These are phyloP conservation scores for Musca vetustissima DNA, from an alignment of 1,140 invertebrate species.

Conservation along the genomic window DNA sequence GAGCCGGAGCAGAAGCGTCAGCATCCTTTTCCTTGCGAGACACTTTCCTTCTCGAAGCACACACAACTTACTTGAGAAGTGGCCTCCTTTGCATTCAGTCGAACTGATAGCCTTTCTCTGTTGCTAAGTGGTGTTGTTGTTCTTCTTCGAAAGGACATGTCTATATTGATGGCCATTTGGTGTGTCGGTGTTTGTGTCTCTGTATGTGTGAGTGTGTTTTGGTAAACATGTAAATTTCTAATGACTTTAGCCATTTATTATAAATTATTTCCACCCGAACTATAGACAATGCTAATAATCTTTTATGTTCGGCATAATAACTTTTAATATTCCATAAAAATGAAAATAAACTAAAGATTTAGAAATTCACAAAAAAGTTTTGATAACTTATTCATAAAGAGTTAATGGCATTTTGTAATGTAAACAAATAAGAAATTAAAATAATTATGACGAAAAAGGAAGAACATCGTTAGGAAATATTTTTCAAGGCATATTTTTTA, in stretches of 20 bases:
- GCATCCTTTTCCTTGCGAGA: not conserved
- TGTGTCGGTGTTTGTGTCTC: too few relatives aligned
- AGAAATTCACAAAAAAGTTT: not conserved
- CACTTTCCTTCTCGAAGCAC: not conserved
- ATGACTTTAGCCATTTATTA: constrained; percentile 18
- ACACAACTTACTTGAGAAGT: not conserved
- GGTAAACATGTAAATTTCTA: not conserved
- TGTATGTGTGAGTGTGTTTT: too few relatives aligned
- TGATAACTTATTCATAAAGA: not conserved
- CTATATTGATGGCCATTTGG: not conserved
- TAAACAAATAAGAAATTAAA: too few relatives aligned
- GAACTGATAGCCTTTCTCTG: not conserved
- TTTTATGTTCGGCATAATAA: too few relatives aligned
- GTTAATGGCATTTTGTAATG: not conserved
- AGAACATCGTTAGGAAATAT: too few relatives aligned
- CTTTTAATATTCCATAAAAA: too few relatives aligned
- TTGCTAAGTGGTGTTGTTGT: not conserved
- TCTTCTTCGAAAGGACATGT: not conserved
- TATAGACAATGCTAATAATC: not conserved
- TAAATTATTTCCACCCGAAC: not conserved
- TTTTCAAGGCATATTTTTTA: too few relatives aligned
- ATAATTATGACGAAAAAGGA: not conserved
- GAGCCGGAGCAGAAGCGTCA: too few relatives aligned
- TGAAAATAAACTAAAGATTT: too few relatives aligned
- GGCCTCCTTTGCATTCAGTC: too few relatives aligned